Evolutionary conservation across 2,113 vertebrate genomes (phyloP).

Genomic region (Microcebus murinus): DNA sequence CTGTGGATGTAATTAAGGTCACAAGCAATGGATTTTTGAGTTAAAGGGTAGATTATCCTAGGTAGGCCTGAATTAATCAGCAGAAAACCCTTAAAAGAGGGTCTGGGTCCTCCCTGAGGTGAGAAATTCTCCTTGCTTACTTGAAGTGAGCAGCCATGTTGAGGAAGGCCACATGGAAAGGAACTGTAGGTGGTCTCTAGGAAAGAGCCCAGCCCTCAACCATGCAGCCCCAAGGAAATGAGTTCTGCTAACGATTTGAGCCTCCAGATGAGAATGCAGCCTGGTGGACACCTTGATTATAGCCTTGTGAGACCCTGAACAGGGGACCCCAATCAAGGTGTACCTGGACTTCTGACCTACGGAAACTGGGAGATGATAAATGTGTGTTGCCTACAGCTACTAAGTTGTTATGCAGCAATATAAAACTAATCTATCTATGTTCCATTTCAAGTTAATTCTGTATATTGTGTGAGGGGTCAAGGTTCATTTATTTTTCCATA

Average conservation of each 20-base stretch:
- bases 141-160: background rate
- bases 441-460: constrained; percentile 26
- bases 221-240: background rate
- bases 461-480: constrained; percentile 1
- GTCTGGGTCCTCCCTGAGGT: background rate
- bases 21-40: background rate
- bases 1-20: background rate
- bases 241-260: background rate
- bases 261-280: background rate
- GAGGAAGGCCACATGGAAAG: background rate
- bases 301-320: constrained; percentile 30
- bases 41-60: background rate
- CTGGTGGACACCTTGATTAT: background rate
- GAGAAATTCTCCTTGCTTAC: background rate
- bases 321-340: background rate
- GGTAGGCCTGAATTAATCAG: background rate
- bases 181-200: background rate
- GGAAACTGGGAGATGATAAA: background rate
- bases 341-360: background rate
- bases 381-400: background rate
- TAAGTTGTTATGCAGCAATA: background rate
- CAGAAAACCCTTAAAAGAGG: background rate
- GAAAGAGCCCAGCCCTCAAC: background rate
- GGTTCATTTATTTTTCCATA: background rate
- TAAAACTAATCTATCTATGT: background rate